These are phyloP conservation scores for Bombylius major DNA, from an alignment of 2,888 invertebrate species.

Conservation along the genomic window DNA sequence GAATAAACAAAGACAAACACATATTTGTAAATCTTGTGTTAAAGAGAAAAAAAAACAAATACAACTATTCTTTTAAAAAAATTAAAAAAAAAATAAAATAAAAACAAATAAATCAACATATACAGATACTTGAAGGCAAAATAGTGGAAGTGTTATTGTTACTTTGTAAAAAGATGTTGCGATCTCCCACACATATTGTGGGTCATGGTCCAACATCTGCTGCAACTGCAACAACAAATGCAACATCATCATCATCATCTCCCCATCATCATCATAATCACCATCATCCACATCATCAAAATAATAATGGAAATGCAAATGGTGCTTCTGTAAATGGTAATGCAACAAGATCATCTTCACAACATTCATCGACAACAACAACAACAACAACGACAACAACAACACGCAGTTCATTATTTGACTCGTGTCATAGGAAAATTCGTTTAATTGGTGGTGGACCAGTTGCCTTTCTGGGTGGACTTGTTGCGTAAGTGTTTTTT, in stretches of 20 bases:
- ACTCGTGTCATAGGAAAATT: conserved; percentile 61
- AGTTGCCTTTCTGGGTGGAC: conserved; percentile 52
- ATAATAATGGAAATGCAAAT: conserved; percentile 19
- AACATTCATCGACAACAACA: background rate
- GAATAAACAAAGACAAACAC: no score
- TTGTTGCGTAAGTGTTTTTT: conserved; percentile 52
- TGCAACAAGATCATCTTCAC: background rate
- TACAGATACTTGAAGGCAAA: conserved; percentile 4
- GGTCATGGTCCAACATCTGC: conserved; percentile 31
- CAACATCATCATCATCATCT: conserved; percentile 9
- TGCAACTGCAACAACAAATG: conserved; percentile 15
- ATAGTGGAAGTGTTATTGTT: conserved; percentile 19
- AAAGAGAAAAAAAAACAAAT: no score
- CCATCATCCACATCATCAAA: conserved; percentile 2
- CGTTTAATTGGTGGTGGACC: conserved; percentile 55
- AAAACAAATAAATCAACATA: background rate
- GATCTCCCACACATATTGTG: conserved; percentile 40
- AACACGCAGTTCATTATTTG: conserved; percentile 51
- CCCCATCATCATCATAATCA: conserved; percentile 5
- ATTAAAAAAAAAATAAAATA: background rate
- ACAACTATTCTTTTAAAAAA: no score
- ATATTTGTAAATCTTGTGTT: no score
- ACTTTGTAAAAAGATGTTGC: conserved; percentile 36
- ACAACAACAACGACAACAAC: conserved; percentile 37
- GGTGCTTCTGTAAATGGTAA: conserved; percentile 5